Evolutionary conservation across 1,140 invertebrate species (phyloP).

Genomic region (Xylocopa sonorina): DNA sequence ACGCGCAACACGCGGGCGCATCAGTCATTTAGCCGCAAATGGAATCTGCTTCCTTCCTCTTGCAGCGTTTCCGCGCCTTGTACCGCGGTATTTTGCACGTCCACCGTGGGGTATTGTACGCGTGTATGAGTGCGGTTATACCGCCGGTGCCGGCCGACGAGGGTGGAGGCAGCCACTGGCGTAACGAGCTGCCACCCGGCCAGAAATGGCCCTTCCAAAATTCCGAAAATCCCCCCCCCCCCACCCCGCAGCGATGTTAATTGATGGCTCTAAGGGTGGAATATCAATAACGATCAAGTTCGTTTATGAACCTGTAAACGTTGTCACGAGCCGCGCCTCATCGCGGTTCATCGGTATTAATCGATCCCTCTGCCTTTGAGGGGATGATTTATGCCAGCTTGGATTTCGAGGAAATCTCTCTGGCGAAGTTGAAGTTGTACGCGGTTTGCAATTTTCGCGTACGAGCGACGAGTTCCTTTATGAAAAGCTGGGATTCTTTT

Average conservation of each 20-base stretch:
- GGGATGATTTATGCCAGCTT: not conserved
- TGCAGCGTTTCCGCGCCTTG: constrained; percentile 66
- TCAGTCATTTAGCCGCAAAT: constrained; percentile 79
- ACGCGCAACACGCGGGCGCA: constrained; percentile 70
- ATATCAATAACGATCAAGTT: constrained; percentile 46
- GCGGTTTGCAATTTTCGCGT: not conserved
- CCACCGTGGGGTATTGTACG: constrained; percentile 47
- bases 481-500: too few relatives aligned
- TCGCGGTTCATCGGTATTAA: constrained; percentile 44
- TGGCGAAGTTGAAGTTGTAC: too few relatives aligned
- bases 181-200: constrained; percentile 34
- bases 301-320: constrained; percentile 35
- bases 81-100: constrained; percentile 63
- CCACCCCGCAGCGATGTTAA: constrained; percentile 34
- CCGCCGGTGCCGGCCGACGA: not conserved
- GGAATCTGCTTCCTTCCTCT: constrained; percentile 73
- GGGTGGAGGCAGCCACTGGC: not conserved
- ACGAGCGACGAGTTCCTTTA: not conserved
- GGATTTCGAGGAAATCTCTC: not conserved
- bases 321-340: constrained; percentile 13
- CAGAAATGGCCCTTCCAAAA: constrained; percentile 25
- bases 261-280: constrained; percentile 38
- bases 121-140: constrained; percentile 27
- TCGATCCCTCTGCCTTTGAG: too few relatives aligned
- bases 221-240: constrained; percentile 33